A percentile compares a stretch with the other conserved stretches of the same genome.
Conservation (phyloP, 2,797 vertebrate genomes). For the Tragelaphus eurycerus region DNA sequence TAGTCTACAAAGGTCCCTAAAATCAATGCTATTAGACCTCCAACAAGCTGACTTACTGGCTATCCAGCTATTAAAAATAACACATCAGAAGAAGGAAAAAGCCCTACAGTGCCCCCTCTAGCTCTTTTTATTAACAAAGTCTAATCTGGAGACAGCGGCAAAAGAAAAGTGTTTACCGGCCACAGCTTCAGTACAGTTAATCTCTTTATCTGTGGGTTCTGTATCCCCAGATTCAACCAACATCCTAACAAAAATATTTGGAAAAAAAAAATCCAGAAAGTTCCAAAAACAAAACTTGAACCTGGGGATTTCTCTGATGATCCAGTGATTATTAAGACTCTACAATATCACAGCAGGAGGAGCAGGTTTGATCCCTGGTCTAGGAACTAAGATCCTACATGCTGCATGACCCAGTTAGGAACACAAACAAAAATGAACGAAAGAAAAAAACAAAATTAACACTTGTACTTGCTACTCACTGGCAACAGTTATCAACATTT, state of each 20-base stretch:
- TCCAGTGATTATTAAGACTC: neutral
- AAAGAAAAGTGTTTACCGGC: neutral
- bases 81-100: neutral
- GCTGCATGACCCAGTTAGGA: neutral
- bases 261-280: neutral
- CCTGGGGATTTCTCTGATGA: neutral
- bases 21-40: neutral
- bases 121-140: neutral
- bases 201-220: neutral
- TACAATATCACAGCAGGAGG: neutral
- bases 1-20: neutral
- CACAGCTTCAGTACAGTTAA: neutral
- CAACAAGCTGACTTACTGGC: neutral
- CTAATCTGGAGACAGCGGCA: neutral
- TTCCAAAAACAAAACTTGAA: neutral
- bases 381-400: neutral
- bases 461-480: neutral
- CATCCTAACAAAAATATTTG: neutral
- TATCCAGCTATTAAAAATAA: neutral
- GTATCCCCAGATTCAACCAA: neutral
- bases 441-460: neutral
- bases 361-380: neutral
- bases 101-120: neutral
- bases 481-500: neutral
- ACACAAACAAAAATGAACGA: neutral